phyloP scores from a whole-genome alignment of 2,797 vertebrate genomes.

The Gambelia wislizenii region DNA sequence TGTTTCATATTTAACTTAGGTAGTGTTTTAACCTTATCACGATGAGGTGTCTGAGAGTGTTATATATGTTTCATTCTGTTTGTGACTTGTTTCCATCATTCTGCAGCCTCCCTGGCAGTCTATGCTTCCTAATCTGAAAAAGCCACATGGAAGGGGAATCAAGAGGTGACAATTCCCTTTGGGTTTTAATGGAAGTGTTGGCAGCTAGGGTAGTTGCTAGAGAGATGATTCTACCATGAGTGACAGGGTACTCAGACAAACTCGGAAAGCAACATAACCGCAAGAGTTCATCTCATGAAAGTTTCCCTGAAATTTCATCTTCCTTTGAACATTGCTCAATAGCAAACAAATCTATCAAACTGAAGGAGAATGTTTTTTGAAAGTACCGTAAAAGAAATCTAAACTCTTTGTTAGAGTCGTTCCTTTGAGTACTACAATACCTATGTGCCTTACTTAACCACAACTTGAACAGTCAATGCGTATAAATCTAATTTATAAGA shows the following conservation, averaged over 20 bases:
- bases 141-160: background rate
- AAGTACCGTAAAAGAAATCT: background rate
- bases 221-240: background rate
- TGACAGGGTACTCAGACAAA: background rate
- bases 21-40: background rate
- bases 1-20: background rate
- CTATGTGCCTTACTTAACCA: background rate
- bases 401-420: background rate
- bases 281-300: background rate
- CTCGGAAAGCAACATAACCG: background rate
- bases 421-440: background rate
- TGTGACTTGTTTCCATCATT: background rate
- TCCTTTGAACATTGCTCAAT: background rate
- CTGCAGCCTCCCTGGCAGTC: background rate
- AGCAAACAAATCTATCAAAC: background rate
- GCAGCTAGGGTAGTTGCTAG: no score
- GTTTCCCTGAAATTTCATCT: background rate
- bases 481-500: slow-evolving; percentile 3
- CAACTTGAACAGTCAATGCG: background rate
- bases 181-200: background rate
- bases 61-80: background rate
- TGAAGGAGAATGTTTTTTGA: background rate
- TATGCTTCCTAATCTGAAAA: background rate
- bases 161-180: background rate
- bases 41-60: background rate